Base-by-base conservation (phyloP, 2,113 vertebrate species). In the Pteropus alecto region DNA sequence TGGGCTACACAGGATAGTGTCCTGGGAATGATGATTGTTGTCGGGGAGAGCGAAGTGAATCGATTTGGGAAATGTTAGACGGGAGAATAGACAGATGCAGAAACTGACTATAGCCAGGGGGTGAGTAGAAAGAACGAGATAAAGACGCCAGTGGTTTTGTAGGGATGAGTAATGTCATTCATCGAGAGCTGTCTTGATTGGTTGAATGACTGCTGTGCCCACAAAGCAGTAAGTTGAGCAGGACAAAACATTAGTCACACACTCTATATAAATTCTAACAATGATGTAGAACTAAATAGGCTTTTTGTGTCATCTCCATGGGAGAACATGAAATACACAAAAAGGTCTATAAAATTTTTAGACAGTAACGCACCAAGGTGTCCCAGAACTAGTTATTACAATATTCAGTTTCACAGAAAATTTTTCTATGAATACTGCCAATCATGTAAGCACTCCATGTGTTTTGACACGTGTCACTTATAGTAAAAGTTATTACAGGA, bases 391-490 rank as follows among this genome's bases (percentile, higher is more conserved):
- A 26, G 70, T 79, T 61, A 67, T 48, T 61, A 9, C 24, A 35
- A 6, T 54, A 63, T 46, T 93, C 33, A 54, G 21, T 43, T 90
- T 87, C 68, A 43, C 13, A 88, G 48, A 63, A 93, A 41, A 58
- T 13, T 21, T 73, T 95, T 56, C 73, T 91, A 0, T 8, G 61
- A 86, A 15, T 30, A 24, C 60, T 93, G 73, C 33, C 93, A 83
- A 60, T 95, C 73, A 83, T n/a, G 51, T 2, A 46, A 51, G 94
- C 65, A 30, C 22, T 33, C 56, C 58, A 4, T 22, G 24, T 21
- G 0, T 93, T 96, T 95, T 96, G 90, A 96, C 87, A 93, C 11
- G 2, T 83, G 91, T 78, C 96, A 89, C 63, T 93, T 68, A 19
- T 0, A 48, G 81, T n/a, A 68, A 90, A 96, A 67, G 48, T 79